These are phyloP conservation scores for Poecilia picta DNA, from an alignment of 2,797 vertebrate genomes.

Conservation along the genomic window DNA sequence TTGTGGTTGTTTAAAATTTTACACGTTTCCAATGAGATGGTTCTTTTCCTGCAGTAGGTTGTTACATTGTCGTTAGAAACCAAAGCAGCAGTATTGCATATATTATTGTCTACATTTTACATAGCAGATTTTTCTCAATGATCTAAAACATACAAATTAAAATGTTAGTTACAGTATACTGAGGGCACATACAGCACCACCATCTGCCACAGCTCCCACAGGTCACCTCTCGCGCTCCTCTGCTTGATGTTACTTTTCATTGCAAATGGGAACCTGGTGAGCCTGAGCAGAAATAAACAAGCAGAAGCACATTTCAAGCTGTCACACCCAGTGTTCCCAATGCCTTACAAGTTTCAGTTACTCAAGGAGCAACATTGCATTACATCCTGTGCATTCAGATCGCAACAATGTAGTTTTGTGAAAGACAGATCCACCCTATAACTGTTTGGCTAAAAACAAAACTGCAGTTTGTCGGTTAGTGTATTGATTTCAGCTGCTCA, in stretches of 20 bases:
- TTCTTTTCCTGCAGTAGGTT: neutral
- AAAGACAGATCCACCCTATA: slow-evolving; percentile 29
- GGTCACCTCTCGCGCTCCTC: slow-evolving; percentile 10
- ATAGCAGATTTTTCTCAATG: neutral
- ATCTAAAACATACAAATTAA: neutral
- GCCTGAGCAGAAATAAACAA: slow-evolving; percentile 14
- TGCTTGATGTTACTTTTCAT: neutral
- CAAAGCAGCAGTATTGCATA: neutral
- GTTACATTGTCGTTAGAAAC: neutral
- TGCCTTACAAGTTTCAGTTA: slow-evolving; percentile 33
- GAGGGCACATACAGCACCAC: neutral
- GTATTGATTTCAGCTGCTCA: neutral
- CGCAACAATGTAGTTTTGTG: slow-evolving; percentile 18
- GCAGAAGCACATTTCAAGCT: neutral
- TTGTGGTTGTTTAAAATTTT: neutral
- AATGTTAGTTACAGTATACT: neutral
- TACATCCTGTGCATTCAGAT: slow-evolving; percentile 48
- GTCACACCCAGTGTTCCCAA: slow-evolving; percentile 31
- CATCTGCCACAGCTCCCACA: slow-evolving; percentile 27
- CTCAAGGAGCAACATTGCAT: slow-evolving; percentile 55
- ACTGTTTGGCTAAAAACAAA: neutral
- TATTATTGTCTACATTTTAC: neutral
- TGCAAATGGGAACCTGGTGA: slow-evolving; percentile 6
- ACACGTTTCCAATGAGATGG: neutral
- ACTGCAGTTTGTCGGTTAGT: neutral